Conservation (phyloP, 2,888 invertebrate genomes). For the Pandemis heparana region DNA sequence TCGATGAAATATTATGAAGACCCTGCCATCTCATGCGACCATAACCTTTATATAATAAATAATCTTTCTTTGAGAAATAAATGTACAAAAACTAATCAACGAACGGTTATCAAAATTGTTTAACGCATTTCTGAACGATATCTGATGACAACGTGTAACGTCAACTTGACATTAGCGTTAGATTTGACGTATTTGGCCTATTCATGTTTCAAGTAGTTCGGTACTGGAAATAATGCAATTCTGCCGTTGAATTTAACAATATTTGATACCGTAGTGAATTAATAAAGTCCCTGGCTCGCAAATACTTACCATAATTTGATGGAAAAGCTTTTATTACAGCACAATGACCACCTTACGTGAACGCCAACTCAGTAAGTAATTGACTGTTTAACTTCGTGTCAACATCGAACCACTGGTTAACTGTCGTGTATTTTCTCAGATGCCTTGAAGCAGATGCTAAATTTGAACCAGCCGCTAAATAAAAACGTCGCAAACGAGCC, state of each 20-base stretch:
- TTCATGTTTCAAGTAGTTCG: constrained; percentile 7
- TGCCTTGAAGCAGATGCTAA: constrained; percentile 98
- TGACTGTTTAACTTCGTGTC: constrained; percentile 35
- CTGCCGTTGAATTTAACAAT: not conserved
- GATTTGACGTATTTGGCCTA: constrained; percentile 31
- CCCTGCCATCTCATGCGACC: too few species aligned
- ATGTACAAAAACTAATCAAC: too few species aligned
- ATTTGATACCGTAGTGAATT: constrained; percentile 1
- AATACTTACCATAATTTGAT: constrained; percentile 51
- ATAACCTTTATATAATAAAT: too few species aligned
- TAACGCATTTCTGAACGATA: constrained; percentile 15
- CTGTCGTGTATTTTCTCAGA: constrained; percentile 82
- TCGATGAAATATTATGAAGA: too few species aligned
- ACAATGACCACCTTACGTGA: constrained; percentile 84
- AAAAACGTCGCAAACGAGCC: constrained; percentile 93
- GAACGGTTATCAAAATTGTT: too few species aligned
- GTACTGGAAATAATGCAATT: constrained; percentile 20
- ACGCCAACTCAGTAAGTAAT: constrained; percentile 61
- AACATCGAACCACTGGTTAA: constrained; percentile 8
- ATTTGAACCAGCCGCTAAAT: constrained; percentile 93
- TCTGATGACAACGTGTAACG: constrained; percentile 42
- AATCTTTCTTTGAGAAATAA: too few species aligned
- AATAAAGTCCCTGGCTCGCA: not conserved
- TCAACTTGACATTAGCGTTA: constrained; percentile 43
- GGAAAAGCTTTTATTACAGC: constrained; percentile 49